These are phyloP conservation scores for Cryptophagus acutangulus DNA, from an alignment of 2,888 invertebrate genomes.

Conservation along the genomic window DNA sequence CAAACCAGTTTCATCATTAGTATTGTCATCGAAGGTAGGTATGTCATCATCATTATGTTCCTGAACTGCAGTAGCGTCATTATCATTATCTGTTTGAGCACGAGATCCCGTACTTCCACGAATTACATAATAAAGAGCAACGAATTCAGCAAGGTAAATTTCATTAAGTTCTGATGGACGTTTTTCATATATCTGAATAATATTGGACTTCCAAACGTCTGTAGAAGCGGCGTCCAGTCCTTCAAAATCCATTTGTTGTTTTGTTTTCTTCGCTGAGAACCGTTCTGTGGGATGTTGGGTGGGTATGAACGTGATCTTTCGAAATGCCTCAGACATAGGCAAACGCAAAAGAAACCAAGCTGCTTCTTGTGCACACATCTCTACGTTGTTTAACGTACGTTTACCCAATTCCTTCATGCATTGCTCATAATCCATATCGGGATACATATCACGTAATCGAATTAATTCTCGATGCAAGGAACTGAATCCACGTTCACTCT, in stretches of 20 bases:
- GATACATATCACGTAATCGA: conserved; percentile 30
- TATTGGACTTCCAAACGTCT: conserved; percentile 45
- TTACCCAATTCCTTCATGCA: conserved; percentile 30
- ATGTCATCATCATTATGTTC: too few relatives aligned
- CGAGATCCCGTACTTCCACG: too few relatives aligned
- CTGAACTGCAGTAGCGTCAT: too few relatives aligned
- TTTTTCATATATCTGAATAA: conserved; percentile 44
- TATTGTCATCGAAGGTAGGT: too few relatives aligned
- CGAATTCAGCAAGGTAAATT: conserved; percentile 43
- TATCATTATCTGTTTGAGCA: too few relatives aligned
- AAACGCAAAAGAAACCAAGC: conserved; percentile 47
- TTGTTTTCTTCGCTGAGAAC: conserved; percentile 35
- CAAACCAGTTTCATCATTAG: too few relatives aligned
- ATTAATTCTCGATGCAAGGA: conserved; percentile 36
- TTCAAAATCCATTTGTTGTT: conserved; percentile 31
- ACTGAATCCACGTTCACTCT: conserved; percentile 38
- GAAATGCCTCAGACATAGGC: conserved; percentile 42
- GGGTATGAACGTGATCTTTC: conserved; percentile 37
- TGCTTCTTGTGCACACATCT: conserved; percentile 45
- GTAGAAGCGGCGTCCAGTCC: conserved; percentile 38
- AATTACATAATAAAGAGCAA: conserved; percentile 21
- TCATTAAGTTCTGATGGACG: conserved; percentile 38
- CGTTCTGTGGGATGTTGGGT: conserved; percentile 44
- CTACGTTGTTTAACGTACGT: conserved; percentile 36
- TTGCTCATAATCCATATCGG: background rate